Evolutionary conservation across 2,113 vertebrate genomes (phyloP).

Genomic region (Candoia aspera): DNA sequence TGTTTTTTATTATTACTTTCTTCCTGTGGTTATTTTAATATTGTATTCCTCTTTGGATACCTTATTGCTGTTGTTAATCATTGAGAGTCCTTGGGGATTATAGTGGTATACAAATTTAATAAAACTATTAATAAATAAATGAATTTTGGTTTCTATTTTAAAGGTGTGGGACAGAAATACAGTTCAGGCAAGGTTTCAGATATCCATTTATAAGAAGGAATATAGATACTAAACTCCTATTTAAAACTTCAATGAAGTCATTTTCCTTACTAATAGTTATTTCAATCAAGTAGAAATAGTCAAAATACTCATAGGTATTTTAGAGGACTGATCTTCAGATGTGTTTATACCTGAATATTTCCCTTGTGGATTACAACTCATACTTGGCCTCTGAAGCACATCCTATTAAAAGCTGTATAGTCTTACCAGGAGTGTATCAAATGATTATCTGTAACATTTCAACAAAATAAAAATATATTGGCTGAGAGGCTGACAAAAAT

Average conservation of each 20-base stretch:
- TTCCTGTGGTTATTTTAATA: too few species aligned
- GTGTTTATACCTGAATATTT: neutral
- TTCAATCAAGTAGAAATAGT: constrained; percentile 3
- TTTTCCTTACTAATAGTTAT: constrained; percentile 1
- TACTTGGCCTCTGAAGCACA: neutral
- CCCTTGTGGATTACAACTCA: neutral
- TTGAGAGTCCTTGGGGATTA: too few species aligned
- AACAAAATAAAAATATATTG: neutral
- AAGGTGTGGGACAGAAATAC: neutral
- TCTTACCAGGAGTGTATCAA: neutral
- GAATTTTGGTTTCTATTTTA: neutral
- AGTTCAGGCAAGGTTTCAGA: neutral
- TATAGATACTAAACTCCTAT: neutral
- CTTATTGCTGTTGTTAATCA: too few species aligned
- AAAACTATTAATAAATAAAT: neutral
- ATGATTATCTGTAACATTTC: neutral
- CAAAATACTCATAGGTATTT: neutral
- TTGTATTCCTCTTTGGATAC: too few species aligned
- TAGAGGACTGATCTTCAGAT: constrained; percentile 14
- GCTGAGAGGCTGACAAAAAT: neutral
- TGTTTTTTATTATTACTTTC: too few species aligned
- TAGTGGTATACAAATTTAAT: neutral
- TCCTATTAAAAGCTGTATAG: neutral
- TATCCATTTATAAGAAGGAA: neutral
- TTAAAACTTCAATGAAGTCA: neutral